These are phyloP conservation scores for Gymnothorax javanicus DNA, from an alignment of 2,797 vertebrate genomes.

Conservation along the genomic window DNA sequence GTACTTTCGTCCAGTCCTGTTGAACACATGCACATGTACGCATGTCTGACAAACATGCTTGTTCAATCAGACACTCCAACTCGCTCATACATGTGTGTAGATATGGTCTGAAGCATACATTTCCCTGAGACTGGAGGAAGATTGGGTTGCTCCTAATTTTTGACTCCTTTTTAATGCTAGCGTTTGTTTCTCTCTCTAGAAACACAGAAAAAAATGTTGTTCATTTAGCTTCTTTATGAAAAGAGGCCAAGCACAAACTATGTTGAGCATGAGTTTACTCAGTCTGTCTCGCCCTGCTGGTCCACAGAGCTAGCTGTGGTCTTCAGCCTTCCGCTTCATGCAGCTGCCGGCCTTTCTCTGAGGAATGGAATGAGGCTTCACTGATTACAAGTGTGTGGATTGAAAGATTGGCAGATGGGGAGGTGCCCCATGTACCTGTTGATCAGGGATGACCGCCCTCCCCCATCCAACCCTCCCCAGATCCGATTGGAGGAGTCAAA, in stretches of 20 bases:
- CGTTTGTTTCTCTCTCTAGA: conserved; percentile 6
- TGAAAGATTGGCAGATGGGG: conserved; percentile 43
- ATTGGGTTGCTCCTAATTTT: neutral
- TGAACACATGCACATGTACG: neutral
- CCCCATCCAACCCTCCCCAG: conserved; percentile 51
- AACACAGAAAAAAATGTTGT: neutral
- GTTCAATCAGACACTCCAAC: neutral
- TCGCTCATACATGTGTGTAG: neutral
- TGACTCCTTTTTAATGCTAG: neutral
- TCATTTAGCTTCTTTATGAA: neutral
- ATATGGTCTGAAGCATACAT: neutral
- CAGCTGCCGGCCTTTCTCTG: conserved; percentile 61
- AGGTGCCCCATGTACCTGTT: conserved; percentile 57
- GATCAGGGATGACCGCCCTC: conserved; percentile 57
- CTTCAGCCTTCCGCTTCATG: conserved; percentile 49
- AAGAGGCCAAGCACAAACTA: neutral
- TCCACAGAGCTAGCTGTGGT: conserved; percentile 32
- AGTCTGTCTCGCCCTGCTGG: neutral
- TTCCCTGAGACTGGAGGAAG: neutral
- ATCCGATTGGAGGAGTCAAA: conserved; percentile 71
- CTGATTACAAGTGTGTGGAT: conserved; percentile 57
- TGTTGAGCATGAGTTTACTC: neutral
- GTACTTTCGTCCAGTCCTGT: neutral
- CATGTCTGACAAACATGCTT: neutral
- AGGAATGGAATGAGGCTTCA: conserved; percentile 63